Evolutionary conservation across 2,797 vertebrate species (phyloP).

Genomic region (Selene dorsalis): DNA sequence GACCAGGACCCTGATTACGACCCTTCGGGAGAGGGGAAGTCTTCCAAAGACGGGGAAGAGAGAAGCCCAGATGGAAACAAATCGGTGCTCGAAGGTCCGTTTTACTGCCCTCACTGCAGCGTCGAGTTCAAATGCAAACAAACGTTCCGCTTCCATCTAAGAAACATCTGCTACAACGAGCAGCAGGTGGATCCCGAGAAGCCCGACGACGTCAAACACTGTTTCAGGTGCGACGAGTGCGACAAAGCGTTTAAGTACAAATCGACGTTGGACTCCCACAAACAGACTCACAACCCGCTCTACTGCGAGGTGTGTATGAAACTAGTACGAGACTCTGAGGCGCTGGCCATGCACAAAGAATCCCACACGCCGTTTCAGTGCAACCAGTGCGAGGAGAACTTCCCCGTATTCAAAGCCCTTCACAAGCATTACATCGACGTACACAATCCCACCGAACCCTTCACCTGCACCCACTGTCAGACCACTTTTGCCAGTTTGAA

Average conservation of each 20-base stretch:
- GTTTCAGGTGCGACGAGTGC: constrained; percentile 77
- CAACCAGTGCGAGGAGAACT: constrained; percentile 78
- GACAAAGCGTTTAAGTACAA: constrained; percentile 82
- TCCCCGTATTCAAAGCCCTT: constrained; percentile 79
- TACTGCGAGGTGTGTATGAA: constrained; percentile 83
- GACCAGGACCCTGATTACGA: constrained; percentile 51
- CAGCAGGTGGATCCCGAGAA: constrained; percentile 81
- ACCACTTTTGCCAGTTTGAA: constrained; percentile 74
- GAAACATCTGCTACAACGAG: constrained; percentile 81
- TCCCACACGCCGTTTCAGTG: constrained; percentile 82
- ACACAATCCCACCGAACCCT: constrained; percentile 77
- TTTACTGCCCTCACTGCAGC: constrained; percentile 80
- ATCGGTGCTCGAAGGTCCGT: constrained; percentile 65
- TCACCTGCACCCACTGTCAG: constrained; percentile 76
- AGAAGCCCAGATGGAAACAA: constrained; percentile 63
- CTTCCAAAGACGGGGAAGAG: constrained; percentile 39
- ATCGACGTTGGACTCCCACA: constrained; percentile 80
- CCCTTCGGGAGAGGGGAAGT: constrained; percentile 27
- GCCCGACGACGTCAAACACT: constrained; percentile 70
- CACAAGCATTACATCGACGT: constrained; percentile 81
- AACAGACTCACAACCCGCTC: constrained; percentile 81
- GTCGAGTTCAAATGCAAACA: constrained; percentile 81
- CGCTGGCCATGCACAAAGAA: constrained; percentile 78
- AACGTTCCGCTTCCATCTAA: constrained; percentile 77
- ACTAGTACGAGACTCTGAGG: constrained; percentile 76